These are phyloP conservation scores for Apteryx owenii DNA, from an alignment of 2,113 vertebrate species.

Conservation along the genomic window DNA sequence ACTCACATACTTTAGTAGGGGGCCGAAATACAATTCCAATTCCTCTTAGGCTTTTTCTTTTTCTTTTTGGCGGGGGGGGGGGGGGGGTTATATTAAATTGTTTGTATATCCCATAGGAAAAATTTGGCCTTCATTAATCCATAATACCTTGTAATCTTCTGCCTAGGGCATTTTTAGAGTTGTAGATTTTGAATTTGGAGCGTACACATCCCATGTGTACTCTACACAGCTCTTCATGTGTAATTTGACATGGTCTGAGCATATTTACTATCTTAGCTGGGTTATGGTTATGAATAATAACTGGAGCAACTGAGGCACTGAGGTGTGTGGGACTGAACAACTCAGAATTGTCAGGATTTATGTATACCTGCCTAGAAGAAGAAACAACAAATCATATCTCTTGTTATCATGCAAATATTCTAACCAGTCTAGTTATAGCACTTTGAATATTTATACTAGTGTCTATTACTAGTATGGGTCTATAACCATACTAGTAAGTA, in stretches of 20 bases:
- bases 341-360: neutral
- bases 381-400: neutral
- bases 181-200: neutral
- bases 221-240: neutral
- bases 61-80: neutral
- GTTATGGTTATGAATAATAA: neutral
- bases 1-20: neutral
- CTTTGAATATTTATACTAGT: neutral
- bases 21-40: neutral
- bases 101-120: neutral
- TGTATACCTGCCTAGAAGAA: neutral
- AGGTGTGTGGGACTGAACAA: neutral
- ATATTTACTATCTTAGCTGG: neutral
- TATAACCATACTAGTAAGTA: neutral
- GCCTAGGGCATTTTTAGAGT: neutral
- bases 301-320: neutral
- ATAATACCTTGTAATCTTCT: neutral
- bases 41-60: neutral
- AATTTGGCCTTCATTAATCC: neutral
- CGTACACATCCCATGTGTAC: fast-evolving
- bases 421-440: neutral
- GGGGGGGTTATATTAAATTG: neutral
- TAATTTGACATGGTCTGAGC: neutral
- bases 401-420: neutral
- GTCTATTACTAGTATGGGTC: neutral